A percentile compares a stretch with the other conserved stretches of the same genome.
phyloP scores from a whole-genome alignment of 2,113 vertebrate species.

The Acrocephalus kingi region DNA sequence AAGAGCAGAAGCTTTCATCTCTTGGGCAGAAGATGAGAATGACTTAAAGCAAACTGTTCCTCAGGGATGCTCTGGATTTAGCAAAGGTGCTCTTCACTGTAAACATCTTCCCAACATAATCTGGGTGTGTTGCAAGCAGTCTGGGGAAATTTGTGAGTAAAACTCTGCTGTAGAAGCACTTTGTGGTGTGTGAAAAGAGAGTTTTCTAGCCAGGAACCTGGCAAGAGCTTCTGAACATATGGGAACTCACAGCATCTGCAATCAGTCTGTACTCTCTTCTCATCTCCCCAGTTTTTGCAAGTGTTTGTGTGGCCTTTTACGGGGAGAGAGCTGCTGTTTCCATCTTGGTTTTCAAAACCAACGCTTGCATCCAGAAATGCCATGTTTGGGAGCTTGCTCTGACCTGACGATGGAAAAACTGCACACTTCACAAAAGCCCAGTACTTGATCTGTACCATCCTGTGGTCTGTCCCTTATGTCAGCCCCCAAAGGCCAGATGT shows the following conservation, averaged over 20 bases:
- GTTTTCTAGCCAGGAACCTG: neutral
- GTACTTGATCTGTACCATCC: accelerated
- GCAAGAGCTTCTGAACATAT: neutral
- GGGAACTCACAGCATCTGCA: neutral
- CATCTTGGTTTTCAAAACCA: neutral
- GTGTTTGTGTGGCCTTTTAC: neutral
- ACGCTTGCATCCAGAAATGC: neutral
- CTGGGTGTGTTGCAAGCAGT: neutral
- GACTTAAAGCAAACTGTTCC: neutral
- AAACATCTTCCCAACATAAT: neutral
- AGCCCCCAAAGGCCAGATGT: neutral
- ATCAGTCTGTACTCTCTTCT: accelerated
- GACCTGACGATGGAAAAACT: neutral
- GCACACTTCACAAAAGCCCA: neutral
- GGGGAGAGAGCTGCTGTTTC: neutral
- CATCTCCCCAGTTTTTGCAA: neutral
- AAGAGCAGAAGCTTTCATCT: neutral
- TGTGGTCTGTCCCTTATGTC: neutral
- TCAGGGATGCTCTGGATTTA: neutral
- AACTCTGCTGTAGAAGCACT: neutral
- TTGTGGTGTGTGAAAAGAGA: neutral
- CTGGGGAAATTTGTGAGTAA: neutral
- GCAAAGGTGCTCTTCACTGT: neutral
- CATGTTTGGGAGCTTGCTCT: neutral
- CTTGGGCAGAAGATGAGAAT: neutral